Percentiles rank a stretch among this genome's conserved stretches.
These are phyloP conservation scores for Drosophila novamexicana DNA, from an alignment of 1,140 invertebrate genomes.

Conservation along the genomic window DNA sequence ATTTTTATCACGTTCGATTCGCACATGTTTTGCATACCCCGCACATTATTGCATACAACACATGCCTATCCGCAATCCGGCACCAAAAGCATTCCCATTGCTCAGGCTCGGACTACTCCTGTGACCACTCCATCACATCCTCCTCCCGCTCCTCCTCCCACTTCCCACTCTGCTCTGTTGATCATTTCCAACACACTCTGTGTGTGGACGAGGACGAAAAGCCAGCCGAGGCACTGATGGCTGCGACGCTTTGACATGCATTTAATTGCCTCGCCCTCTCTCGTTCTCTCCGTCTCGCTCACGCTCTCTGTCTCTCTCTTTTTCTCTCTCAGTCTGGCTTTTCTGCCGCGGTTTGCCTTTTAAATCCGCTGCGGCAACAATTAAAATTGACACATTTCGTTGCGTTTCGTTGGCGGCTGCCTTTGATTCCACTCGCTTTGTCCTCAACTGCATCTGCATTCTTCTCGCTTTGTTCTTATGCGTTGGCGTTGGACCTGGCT, in stretches of 20 bases:
- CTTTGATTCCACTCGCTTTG: constrained; percentile 53
- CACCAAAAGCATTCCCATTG: constrained; percentile 21
- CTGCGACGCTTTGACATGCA: constrained; percentile 83
- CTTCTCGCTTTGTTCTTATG: constrained; percentile 57
- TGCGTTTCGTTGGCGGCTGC: constrained; percentile 60
- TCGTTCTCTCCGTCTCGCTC: background rate
- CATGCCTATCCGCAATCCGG: constrained; percentile 24
- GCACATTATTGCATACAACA: constrained; percentile 38
- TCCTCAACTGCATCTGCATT: constrained; percentile 57
- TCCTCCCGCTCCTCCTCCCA: constrained; percentile 4
- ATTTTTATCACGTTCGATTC: constrained; percentile 84
- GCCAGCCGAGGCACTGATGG: constrained; percentile 47
- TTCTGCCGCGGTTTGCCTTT: constrained; percentile 52
- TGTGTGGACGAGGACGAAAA: constrained; percentile 24
- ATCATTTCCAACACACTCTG: constrained; percentile 36
- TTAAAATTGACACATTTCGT: constrained; percentile 84
- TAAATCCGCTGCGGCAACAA: constrained; percentile 78
- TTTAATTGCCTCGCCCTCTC: constrained; percentile 76
- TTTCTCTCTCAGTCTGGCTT: constrained; percentile 1
- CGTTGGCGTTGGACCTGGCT: constrained; percentile 60
- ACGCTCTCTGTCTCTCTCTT: background rate
- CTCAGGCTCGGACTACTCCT: background rate
- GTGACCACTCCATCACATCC: background rate
- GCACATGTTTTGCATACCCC: constrained; percentile 83
- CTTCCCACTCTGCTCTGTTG: constrained; percentile 10